phyloP scores from a whole-genome alignment of 2,888 invertebrate genomes.

The Thecocarcelia acutangulata region DNA sequence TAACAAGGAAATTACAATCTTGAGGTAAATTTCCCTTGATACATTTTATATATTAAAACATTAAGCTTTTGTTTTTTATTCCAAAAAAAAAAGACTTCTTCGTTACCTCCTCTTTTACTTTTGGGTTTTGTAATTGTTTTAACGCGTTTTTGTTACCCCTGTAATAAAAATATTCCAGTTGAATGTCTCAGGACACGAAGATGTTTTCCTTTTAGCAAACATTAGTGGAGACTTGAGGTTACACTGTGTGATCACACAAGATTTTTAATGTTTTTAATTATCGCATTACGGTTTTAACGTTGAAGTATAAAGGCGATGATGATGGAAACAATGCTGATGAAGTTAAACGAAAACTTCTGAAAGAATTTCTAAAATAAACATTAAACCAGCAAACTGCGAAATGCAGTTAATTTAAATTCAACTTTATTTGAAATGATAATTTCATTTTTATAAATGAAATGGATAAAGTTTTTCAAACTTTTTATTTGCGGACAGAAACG shows the following conservation, averaged over 20 bases:
- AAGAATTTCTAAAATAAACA: conserved; percentile 67
- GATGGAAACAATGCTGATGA: conserved; percentile 8
- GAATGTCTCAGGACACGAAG: conserved; percentile 25
- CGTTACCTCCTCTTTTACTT: conserved; percentile 22
- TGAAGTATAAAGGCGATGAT: neutral
- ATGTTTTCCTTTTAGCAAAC: conserved; percentile 23
- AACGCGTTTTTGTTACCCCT: conserved; percentile 57
- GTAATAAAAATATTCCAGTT: neutral
- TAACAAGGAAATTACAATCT: conserved; percentile 48
- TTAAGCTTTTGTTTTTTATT: conserved; percentile 47
- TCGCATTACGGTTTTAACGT: conserved; percentile 64
- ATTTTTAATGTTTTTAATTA: conserved; percentile 70
- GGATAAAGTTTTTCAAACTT: conserved; percentile 44
- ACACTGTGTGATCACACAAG: conserved; percentile 68
- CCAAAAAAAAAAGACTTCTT: neutral
- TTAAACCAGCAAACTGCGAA: conserved; percentile 58
- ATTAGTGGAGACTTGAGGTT: conserved; percentile 56
- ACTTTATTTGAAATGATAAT: conserved; percentile 67
- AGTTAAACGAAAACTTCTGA: conserved; percentile 61
- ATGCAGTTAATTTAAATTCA: conserved; percentile 69
- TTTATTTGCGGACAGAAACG: conserved; percentile 16
- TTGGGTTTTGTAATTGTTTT: conserved; percentile 66
- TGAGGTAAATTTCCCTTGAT: conserved; percentile 69
- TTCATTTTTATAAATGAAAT: conserved; percentile 60
- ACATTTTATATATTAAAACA: conserved; percentile 63